These are phyloP conservation scores for Phodopus roborovskii DNA, from an alignment of 2,113 vertebrate genomes.

Conservation along the genomic window DNA sequence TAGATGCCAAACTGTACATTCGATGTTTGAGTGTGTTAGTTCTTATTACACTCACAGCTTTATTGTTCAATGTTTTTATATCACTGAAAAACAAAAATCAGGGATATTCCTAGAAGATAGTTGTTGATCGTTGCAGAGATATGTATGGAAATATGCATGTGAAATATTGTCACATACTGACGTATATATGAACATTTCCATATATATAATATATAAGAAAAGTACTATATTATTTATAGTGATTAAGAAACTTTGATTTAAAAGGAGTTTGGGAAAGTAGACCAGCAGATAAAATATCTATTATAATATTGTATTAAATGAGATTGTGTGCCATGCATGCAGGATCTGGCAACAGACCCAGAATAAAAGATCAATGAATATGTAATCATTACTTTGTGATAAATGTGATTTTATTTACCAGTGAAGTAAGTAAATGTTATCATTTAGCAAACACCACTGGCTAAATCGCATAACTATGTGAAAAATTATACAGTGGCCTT, in stretches of 20 bases:
- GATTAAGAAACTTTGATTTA: background rate
- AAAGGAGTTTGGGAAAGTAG: background rate
- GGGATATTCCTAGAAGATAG: background rate
- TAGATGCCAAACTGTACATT: background rate
- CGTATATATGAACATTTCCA: background rate
- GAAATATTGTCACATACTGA: background rate
- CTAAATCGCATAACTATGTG: background rate
- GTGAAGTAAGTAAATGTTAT: background rate
- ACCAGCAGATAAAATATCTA: too few species aligned
- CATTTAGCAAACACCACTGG: background rate
- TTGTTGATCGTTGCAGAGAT: background rate
- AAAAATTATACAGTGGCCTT: background rate
- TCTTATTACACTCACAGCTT: background rate
- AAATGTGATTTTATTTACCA: background rate
- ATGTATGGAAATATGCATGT: background rate
- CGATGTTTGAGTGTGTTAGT: background rate
- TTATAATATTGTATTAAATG: background rate
- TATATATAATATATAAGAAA: background rate
- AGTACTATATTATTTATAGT: background rate
- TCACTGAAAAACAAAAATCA: background rate
- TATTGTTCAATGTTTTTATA: background rate
- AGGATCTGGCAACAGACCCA: background rate
- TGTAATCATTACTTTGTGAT: background rate
- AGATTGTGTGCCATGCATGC: background rate
- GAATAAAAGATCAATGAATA: background rate